Evolutionary conservation across 2,797 vertebrate genomes (phyloP).

Genomic region (Gallinago solitaria): DNA sequence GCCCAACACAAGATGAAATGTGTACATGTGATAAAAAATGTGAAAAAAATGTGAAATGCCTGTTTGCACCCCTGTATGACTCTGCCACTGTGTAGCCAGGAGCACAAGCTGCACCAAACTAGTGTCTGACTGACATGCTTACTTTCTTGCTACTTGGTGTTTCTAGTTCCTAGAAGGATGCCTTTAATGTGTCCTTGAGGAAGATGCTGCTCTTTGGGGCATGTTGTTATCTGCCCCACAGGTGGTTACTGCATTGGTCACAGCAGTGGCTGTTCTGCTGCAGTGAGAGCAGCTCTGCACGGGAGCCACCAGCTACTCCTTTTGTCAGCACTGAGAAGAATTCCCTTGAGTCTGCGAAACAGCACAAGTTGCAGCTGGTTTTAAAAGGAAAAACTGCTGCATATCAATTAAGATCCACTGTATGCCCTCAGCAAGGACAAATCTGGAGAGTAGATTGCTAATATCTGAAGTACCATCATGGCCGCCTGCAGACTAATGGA

Average conservation of each 20-base stretch:
- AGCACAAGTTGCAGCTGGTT: not conserved
- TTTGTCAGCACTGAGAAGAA: not conserved
- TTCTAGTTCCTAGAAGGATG: not conserved
- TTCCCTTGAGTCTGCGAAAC: not conserved
- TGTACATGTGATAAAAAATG: not conserved
- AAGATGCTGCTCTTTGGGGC: not conserved
- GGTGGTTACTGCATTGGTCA: not conserved
- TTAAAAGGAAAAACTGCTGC: not conserved
- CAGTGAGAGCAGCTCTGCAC: not conserved
- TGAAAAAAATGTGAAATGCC: not conserved
- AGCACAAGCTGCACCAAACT: not conserved
- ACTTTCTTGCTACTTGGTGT: not conserved
- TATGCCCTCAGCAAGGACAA: not conserved
- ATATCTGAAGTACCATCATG: accelerated
- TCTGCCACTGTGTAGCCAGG: not conserved
- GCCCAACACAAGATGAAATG: not conserved
- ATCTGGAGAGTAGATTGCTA: not conserved
- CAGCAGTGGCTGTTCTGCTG: not conserved
- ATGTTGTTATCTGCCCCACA: not conserved
- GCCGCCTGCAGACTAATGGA: not conserved
- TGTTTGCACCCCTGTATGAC: accelerated
- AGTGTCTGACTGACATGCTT: not conserved
- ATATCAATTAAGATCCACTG: not conserved
- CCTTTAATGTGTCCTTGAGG: not conserved
- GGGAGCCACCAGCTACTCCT: not conserved